A percentile compares a stretch with the other conserved stretches of the same genome.
Evolutionary conservation across 35 echinoderm and acorn worm genomes (phyloP).

Genomic region (Apostichopus japonicus): DNA sequence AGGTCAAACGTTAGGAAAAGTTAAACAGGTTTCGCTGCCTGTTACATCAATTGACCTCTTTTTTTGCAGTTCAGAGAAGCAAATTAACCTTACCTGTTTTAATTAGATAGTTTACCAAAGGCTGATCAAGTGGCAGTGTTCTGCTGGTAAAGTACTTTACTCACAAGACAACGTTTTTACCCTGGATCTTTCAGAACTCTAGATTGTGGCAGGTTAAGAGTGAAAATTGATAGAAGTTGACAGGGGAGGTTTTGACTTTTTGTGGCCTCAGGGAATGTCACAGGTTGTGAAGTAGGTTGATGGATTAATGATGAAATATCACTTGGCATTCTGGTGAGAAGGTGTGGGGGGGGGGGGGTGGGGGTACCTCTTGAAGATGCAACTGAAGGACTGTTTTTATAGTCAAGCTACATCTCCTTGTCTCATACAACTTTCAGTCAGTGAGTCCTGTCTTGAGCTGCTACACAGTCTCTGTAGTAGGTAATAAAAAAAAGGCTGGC

Average conservation of each 20-base stretch:
- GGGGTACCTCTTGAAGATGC: too few species aligned
- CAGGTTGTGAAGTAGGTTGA: constrained; percentile 27
- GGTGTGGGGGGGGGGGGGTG: background rate
- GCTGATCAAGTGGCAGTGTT: background rate
- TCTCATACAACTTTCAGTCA: too few species aligned
- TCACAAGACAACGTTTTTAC: background rate
- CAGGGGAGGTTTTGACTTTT: constrained; percentile 2
- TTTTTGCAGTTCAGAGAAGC: background rate
- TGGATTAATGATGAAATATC: constrained; percentile 35
- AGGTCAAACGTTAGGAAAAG: background rate
- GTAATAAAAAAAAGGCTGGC: too few species aligned
- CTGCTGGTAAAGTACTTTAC: constrained; percentile 30
- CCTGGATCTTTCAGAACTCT: background rate
- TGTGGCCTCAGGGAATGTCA: constrained; percentile 1
- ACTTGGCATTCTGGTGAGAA: background rate
- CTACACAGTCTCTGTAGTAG: too few species aligned
- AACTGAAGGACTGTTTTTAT: too few species aligned
- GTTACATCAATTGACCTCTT: constrained; percentile 53
- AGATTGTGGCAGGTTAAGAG: background rate
- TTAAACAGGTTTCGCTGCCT: constrained; percentile 17
- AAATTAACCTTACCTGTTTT: constrained; percentile 31
- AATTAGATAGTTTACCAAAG: background rate
- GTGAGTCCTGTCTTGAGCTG: too few species aligned
- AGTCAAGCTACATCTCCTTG: too few species aligned
- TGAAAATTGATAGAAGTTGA: constrained; percentile 35